Evolutionary conservation across 2,888 invertebrate species (phyloP).

Genomic region (Melitaea athalia): DNA sequence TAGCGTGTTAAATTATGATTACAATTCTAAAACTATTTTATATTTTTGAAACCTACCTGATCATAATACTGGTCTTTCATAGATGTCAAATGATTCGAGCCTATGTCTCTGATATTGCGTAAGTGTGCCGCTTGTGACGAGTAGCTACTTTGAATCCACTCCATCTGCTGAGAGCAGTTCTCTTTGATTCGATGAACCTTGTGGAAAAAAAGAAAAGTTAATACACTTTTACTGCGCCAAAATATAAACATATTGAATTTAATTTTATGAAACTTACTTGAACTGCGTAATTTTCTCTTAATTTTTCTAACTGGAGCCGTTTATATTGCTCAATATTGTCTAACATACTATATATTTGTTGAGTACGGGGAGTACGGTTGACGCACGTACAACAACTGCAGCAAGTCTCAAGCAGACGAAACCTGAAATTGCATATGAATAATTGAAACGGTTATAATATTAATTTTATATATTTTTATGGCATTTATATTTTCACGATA

Average conservation of each 20-base stretch:
- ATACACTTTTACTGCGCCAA: neutral
- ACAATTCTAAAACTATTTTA: no score
- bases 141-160: slow-evolving; percentile 96
- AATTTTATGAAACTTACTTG: slow-evolving; percentile 82
- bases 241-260: neutral
- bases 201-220: slow-evolving; percentile 37
- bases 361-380: slow-evolving; percentile 88
- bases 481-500: no score
- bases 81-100: slow-evolving; percentile 92
- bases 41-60: slow-evolving; percentile 84
- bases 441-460: neutral
- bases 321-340: slow-evolving; percentile 96
- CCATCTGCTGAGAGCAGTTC: slow-evolving; percentile 96
- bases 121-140: slow-evolving; percentile 93
- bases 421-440: slow-evolving; percentile 79
- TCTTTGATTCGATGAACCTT: slow-evolving; percentile 95
- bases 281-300: slow-evolving; percentile 95
- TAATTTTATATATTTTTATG: no score
- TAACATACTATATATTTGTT: slow-evolving; percentile 93
- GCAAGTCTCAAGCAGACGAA: slow-evolving; percentile 87
- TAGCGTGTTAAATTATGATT: no score
- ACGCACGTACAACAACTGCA: slow-evolving; percentile 90
- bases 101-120: slow-evolving; percentile 94
- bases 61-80: slow-evolving; percentile 96
- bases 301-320: slow-evolving; percentile 91